phyloP scores from a whole-genome alignment of 2,797 vertebrate species.

The Bovichtus diacanthus region DNA sequence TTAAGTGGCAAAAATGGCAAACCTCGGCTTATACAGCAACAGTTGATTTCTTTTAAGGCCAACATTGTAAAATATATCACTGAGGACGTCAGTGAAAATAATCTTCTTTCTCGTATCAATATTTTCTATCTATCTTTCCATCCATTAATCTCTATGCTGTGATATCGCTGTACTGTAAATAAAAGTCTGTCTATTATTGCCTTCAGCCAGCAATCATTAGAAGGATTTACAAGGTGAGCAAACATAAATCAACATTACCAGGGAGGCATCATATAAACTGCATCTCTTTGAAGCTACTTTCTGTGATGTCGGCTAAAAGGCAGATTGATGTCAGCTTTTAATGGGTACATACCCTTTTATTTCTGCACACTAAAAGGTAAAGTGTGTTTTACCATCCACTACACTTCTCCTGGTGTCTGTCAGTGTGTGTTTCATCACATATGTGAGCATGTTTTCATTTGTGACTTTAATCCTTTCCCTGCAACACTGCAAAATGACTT shows the following conservation, averaged over 20 bases:
- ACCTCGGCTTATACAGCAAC: not conserved
- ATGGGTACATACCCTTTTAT: constrained; percentile 8
- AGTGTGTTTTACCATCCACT: not conserved
- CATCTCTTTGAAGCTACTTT: constrained; percentile 13
- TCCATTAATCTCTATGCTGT: not conserved
- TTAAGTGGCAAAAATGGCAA: not conserved
- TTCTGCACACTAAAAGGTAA: constrained; percentile 9
- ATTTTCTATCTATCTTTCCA: not conserved
- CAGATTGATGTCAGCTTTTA: constrained; percentile 31
- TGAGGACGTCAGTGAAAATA: not conserved
- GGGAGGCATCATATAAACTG: not conserved
- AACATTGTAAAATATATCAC: not conserved
- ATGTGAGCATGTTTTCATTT: not conserved
- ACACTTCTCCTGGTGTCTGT: not conserved
- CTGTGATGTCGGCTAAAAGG: constrained; percentile 26
- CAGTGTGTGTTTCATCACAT: not conserved
- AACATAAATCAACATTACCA: constrained; percentile 28
- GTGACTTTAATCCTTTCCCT: not conserved
- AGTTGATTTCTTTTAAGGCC: too few species aligned
- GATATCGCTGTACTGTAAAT: not conserved
- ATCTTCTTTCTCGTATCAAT: not conserved
- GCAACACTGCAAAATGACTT: not conserved
- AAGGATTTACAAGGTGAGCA: constrained; percentile 19
- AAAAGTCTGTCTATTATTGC: constrained; percentile 3
- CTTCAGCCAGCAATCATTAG: constrained; percentile 18